phyloP scores from a whole-genome alignment of 1,140 invertebrate genomes.

The Mizuhopecten yessoensis region DNA sequence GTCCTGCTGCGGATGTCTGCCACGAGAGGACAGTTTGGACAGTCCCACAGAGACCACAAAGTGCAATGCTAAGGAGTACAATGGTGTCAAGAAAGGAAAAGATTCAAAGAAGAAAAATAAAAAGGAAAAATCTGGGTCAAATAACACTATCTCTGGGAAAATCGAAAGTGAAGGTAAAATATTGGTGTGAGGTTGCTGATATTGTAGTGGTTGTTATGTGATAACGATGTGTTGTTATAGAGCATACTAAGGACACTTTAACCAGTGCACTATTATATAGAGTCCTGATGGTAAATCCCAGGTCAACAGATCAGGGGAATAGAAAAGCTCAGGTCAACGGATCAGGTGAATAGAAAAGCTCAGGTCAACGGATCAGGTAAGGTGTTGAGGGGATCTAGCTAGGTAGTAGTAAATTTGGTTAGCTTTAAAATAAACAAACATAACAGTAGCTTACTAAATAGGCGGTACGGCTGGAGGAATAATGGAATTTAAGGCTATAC shows the following conservation, averaged over 20 bases:
- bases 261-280: no score
- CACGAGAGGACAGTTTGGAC: background rate
- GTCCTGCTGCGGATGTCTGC: background rate
- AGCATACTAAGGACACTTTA: no score
- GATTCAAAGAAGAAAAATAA: conserved; percentile 30
- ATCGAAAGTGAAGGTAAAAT: conserved; percentile 1
- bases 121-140: background rate
- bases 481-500: no score
- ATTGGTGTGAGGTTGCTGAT: no score
- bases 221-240: no score
- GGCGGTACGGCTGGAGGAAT: no score
- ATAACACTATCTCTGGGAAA: background rate
- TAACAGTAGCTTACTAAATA: background rate
- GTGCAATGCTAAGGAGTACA: background rate
- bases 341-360: no score
- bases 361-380: no score
- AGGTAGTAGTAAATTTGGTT: no score
- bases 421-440: background rate
- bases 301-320: background rate
- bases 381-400: no score
- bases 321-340: background rate
- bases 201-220: no score
- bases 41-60: background rate
- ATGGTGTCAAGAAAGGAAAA: background rate
- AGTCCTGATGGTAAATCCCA: no score